These are phyloP conservation scores for Phaonia tiefii DNA, from an alignment of 2,888 invertebrate genomes.

Conservation along the genomic window DNA sequence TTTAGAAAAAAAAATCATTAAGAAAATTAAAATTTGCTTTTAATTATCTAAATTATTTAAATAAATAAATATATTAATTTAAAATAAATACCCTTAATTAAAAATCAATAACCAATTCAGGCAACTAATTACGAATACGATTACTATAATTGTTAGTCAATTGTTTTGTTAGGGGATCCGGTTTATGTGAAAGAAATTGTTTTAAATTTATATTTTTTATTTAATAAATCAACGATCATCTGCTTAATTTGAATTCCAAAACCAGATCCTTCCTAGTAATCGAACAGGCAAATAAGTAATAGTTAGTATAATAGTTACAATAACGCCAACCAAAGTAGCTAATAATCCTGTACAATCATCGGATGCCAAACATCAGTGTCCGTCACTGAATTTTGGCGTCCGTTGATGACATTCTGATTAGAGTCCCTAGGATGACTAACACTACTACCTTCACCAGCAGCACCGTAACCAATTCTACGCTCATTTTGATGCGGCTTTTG, in stretches of 20 bases:
- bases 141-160: too few relatives aligned
- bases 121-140: slow-evolving; percentile 12
- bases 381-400: slow-evolving; percentile 33
- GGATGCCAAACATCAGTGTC: slow-evolving; percentile 75
- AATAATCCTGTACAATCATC: slow-evolving; percentile 71
- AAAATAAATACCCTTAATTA: slow-evolving; percentile 17
- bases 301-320: background rate
- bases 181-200: too few relatives aligned
- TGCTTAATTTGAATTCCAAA: too few relatives aligned
- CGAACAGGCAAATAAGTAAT: too few relatives aligned
- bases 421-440: slow-evolving; percentile 41
- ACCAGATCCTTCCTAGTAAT: background rate
- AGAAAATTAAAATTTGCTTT: slow-evolving; percentile 30
- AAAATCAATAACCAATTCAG: slow-evolving; percentile 7
- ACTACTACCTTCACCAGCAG: slow-evolving; percentile 67
- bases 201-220: too few relatives aligned
- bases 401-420: slow-evolving; percentile 20
- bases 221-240: too few relatives aligned
- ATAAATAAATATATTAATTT: slow-evolving; percentile 33
- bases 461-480: slow-evolving; percentile 74
- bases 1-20: background rate
- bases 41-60: slow-evolving; percentile 10
- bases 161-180: too few relatives aligned
- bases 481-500: slow-evolving; percentile 68
- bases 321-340: background rate